A percentile compares a stretch with the other conserved stretches of the same genome.
Evolutionary conservation across 2,888 invertebrate genomes (phyloP).

Genomic region (Clivina fossor): DNA sequence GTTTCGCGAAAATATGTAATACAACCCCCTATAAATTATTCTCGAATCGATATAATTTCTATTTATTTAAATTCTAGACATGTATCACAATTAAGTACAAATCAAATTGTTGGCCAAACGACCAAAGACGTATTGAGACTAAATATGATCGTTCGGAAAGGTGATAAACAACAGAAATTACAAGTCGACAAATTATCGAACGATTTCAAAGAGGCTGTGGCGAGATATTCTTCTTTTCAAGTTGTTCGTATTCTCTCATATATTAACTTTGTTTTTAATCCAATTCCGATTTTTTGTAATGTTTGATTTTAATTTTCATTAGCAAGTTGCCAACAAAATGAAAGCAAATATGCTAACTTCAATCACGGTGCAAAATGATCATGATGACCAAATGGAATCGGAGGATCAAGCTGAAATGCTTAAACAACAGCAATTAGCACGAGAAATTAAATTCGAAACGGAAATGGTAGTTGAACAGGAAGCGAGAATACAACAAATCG

Average conservation of each 20-base stretch:
- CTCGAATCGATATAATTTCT: slow-evolving; percentile 15
- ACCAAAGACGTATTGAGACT: slow-evolving; percentile 73
- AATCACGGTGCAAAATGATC: slow-evolving; percentile 47
- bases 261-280: too few species aligned
- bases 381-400: slow-evolving; percentile 51
- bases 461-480: slow-evolving; percentile 80
- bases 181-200: slow-evolving; percentile 82
- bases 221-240: slow-evolving; percentile 76
- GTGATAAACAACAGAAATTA: slow-evolving; percentile 78
- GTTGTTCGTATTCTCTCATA: slow-evolving; percentile 60
- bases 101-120: slow-evolving; percentile 72
- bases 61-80: slow-evolving; percentile 57
- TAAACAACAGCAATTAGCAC: slow-evolving; percentile 53
- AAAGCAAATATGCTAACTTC: slow-evolving; percentile 61
- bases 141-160: slow-evolving; percentile 68
- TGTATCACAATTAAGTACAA: slow-evolving; percentile 72
- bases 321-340: slow-evolving; percentile 70
- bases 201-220: slow-evolving; percentile 78
- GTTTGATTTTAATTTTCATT: slow-evolving; percentile 36
- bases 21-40: slow-evolving; percentile 28
- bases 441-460: slow-evolving; percentile 74
- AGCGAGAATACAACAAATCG: slow-evolving; percentile 76
- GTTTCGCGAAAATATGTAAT: slow-evolving; percentile 67
- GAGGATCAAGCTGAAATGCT: slow-evolving; percentile 48
- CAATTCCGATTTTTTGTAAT: too few species aligned